phyloP scores from a whole-genome alignment of 2,113 vertebrate species.

The Burhinus oedicnemus region DNA sequence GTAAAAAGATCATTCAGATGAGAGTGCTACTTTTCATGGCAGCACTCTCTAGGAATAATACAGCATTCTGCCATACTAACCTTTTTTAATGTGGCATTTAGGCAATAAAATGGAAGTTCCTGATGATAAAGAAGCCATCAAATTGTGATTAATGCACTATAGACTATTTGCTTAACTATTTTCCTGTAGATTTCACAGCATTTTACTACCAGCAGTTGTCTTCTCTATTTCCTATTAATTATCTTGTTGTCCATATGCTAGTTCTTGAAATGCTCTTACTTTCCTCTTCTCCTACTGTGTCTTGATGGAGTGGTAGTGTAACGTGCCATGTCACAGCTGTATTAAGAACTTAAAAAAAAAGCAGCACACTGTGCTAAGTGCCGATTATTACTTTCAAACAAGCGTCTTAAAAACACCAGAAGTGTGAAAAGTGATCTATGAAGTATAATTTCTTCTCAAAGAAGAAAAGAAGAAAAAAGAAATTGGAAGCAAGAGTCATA shows the following conservation, averaged over 20 bases:
- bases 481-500: not conserved
- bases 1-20: not conserved
- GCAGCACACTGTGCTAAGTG: slow-evolving; percentile 28
- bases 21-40: not conserved
- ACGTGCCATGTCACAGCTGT: not conserved
- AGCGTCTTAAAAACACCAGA: not conserved
- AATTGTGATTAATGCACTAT: slow-evolving; percentile 39
- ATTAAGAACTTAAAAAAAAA: slow-evolving; percentile 35
- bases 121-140: slow-evolving; percentile 32
- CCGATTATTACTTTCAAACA: not conserved
- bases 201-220: slow-evolving; percentile 47
- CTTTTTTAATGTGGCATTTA: not conserved
- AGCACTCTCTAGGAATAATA: not conserved
- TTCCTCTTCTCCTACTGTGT: slow-evolving; percentile 41
- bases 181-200: slow-evolving; percentile 49
- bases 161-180: slow-evolving; percentile 41
- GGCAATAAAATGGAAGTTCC: not conserved
- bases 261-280: slow-evolving; percentile 36
- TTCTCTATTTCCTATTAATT: slow-evolving; percentile 46
- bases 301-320: slow-evolving; percentile 34
- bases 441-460: not conserved
- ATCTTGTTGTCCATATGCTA: slow-evolving; percentile 23
- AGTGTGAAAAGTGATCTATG: not conserved
- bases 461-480: not conserved
- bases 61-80: not conserved